Evolutionary conservation across 2,113 vertebrate species (phyloP).

Genomic region (Apteryx mantelli): DNA sequence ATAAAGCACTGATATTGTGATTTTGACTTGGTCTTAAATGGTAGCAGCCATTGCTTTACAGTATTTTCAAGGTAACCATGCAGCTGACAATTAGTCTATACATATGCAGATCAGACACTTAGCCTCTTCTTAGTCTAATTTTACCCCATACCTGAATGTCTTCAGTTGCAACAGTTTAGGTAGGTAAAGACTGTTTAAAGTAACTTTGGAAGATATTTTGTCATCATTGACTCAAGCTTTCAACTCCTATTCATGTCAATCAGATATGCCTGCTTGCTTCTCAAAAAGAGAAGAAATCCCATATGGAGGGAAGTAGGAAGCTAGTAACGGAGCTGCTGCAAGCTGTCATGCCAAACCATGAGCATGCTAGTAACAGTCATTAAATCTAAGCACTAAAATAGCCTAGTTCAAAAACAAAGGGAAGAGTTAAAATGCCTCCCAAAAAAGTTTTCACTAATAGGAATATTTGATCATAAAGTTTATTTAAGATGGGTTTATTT

Average conservation of each 20-base stretch:
- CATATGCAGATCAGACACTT: not conserved
- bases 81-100: not conserved
- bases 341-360: not conserved
- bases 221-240: not conserved
- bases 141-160: not conserved
- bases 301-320: not conserved
- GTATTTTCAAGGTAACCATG: not conserved
- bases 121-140: not conserved
- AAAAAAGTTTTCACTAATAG: not conserved
- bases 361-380: not conserved
- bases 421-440: not conserved
- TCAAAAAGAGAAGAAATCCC: not conserved
- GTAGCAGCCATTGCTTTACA: not conserved
- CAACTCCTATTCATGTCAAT: not conserved
- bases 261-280: fast-evolving
- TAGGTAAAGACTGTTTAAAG: not conserved
- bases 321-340: not conserved
- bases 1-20: not conserved
- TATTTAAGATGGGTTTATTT: not conserved
- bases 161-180: not conserved
- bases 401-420: not conserved
- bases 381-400: not conserved
- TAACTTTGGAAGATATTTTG: not conserved
- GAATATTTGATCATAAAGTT: not conserved
- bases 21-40: not conserved